Base-by-base conservation (phyloP, 2,888 invertebrate genomes). In the Cyclophora punctaria region DNA sequence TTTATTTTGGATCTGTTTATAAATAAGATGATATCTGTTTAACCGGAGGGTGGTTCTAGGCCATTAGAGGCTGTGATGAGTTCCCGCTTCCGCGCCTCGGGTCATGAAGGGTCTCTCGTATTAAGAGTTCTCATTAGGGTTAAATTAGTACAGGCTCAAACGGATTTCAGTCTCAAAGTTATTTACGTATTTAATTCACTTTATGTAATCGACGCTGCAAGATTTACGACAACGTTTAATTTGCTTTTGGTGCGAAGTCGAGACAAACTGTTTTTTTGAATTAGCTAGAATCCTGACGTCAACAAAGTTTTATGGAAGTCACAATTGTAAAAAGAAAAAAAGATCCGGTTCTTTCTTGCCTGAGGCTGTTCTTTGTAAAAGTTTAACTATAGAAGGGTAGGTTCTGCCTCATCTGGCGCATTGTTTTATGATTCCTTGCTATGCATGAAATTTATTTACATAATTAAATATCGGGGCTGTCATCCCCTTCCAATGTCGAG, bases 401-500 rank as follows among this genome's bases (percentile, higher is more conserved):
- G 66, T 59, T 65, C 5, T 53, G 63, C 62, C 53, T 77, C 83
- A 83, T 81, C 83, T 80, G 83, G 74, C 75, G 75, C 76, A 78
- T 85, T 86, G 83, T 85, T 84, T 79, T 75, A 77, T 68, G 73
- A 75, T 78, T 79, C 76, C 78, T 82, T 75, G 73, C 73, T 80
- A 81, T 80, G 82, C 80, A 84, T 80, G 81, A 81, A 83, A 80
- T 82, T 78, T 85, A 85, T 87, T 87, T 83, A 81, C 86, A 87
- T 87, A 84, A 85, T 85, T 85, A 86, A 86, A 81, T 76, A 80
- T 66, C 73, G 75, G 66, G 68, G 66, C 64, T 60, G 68, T 69
- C 71, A 73, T 76, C 80, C 79, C 65, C 69, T 81, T 77, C 83
- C 83, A 83, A 86, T 85, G 80, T 81, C 69, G 76, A 80, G 80